Percentiles rank a stretch among this genome's conserved stretches.
Evolutionary conservation across 1,140 invertebrate species (phyloP).

Genomic region (Manduca sexta): DNA sequence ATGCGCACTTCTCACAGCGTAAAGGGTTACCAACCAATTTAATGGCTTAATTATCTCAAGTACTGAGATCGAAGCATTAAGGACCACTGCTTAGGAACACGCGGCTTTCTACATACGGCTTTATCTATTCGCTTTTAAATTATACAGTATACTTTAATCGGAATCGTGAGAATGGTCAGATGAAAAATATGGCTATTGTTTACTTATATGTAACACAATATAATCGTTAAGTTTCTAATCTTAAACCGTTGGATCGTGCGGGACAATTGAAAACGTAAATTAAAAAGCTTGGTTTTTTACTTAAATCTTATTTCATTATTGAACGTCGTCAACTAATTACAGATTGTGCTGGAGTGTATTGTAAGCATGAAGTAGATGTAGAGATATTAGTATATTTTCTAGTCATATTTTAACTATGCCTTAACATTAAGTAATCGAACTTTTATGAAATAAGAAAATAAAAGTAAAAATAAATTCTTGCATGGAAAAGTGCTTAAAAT

Average conservation of each 20-base stretch:
- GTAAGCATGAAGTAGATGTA: too few relatives aligned
- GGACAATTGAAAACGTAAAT: too few relatives aligned
- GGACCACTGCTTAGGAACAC: constrained; percentile 14
- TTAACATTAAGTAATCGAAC: too few relatives aligned
- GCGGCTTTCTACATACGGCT: constrained; percentile 26
- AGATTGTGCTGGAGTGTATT: too few relatives aligned
- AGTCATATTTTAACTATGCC: too few relatives aligned
- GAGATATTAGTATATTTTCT: too few relatives aligned
- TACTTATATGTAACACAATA: constrained; percentile 1
- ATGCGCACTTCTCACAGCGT: constrained; percentile 50
- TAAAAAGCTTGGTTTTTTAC: too few relatives aligned
- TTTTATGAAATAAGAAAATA: too few relatives aligned
- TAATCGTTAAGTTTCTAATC: neutral
- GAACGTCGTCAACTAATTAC: too few relatives aligned
- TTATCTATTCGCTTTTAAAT: constrained; percentile 44
- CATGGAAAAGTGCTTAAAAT: too few relatives aligned
- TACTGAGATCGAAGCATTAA: constrained; percentile 35
- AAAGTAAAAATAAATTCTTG: too few relatives aligned
- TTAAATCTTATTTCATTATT: too few relatives aligned
- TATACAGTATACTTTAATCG: constrained; percentile 15
- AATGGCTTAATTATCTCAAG: constrained; percentile 69
- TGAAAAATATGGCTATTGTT: constrained; percentile 12
- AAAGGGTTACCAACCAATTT: constrained; percentile 59
- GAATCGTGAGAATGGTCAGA: constrained; percentile 19
- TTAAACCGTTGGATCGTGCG: neutral